Percentiles rank a stretch among this genome's conserved stretches.
These are phyloP conservation scores for Chamaedrilus cognettii DNA, from an alignment of 2,888 invertebrate species.

Conservation along the genomic window DNA sequence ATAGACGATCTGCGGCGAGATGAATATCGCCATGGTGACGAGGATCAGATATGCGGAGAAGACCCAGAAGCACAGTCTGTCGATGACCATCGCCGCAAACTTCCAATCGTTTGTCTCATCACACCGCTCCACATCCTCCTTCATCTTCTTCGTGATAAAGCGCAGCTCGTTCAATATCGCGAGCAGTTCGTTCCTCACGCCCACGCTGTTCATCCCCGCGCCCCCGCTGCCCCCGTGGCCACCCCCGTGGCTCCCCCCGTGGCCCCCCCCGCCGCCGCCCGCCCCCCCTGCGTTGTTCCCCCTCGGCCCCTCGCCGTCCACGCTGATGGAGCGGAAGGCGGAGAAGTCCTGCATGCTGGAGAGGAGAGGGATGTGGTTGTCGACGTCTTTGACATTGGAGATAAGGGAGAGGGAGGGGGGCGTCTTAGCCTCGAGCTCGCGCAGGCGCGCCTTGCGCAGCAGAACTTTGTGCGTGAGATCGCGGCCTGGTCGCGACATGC, in stretches of 20 bases:
- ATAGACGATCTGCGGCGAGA: constrained; percentile 23
- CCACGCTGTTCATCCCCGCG: constrained; percentile 30
- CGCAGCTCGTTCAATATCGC: constrained; percentile 42
- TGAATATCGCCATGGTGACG: constrained; percentile 35
- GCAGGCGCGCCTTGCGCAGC: constrained; percentile 39
- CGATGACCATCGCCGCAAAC: constrained; percentile 39
- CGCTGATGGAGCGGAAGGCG: constrained; percentile 30
- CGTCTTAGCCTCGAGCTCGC: constrained; percentile 37
- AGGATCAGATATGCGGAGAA: constrained; percentile 35
- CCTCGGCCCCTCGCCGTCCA: constrained; percentile 26
- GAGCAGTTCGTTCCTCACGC: constrained; percentile 39
- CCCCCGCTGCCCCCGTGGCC: background rate
- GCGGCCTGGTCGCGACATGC: constrained; percentile 40
- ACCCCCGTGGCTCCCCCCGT: background rate
- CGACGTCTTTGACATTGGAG: constrained; percentile 41
- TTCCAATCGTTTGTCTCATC: constrained; percentile 37
- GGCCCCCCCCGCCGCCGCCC: too few relatives aligned
- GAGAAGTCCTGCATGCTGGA: constrained; percentile 24
- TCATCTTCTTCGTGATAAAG: constrained; percentile 42
- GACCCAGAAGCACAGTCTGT: constrained; percentile 38
- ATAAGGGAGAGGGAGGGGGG: constrained; percentile 41
- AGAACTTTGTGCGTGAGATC: constrained; percentile 40
- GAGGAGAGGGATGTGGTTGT: constrained; percentile 40
- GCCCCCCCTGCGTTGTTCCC: background rate
- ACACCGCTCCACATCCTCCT: constrained; percentile 31